These are phyloP conservation scores for Brachypalpus laphriformis DNA, from an alignment of 2,888 invertebrate genomes.

Conservation along the genomic window DNA sequence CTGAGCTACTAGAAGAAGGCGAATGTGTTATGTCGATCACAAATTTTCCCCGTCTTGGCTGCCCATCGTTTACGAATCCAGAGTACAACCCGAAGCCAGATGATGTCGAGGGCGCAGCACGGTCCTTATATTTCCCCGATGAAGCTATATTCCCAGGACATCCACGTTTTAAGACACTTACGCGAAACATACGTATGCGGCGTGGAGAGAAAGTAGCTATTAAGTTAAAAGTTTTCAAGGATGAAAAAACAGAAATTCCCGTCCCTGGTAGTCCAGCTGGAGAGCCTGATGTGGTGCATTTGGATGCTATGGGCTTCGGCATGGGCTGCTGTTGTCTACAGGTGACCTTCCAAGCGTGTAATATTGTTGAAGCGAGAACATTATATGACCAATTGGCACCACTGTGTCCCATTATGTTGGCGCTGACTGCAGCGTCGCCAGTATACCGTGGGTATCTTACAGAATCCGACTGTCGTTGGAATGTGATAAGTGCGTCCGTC, in stretches of 20 bases:
- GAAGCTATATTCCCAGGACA: conserved; percentile 97
- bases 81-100: conserved; percentile 86
- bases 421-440: conserved; percentile 98
- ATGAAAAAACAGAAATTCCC: conserved; percentile 92
- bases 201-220: conserved; percentile 98
- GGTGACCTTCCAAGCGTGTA: conserved; percentile 96
- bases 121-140: conserved; percentile 96
- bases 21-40: conserved; percentile 96
- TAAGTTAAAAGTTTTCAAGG: conserved; percentile 97
- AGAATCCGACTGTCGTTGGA: conserved; percentile 99
- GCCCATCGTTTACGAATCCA: conserved; percentile 94
- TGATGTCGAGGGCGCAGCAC: conserved; percentile 89
- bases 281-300: conserved; percentile 95
- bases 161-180: conserved; percentile 96
- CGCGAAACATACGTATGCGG: conserved; percentile 95
- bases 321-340: conserved; percentile 99
- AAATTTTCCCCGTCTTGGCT: conserved; percentile 96
- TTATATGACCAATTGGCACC: conserved; percentile 99
- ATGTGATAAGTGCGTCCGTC: conserved; percentile 97
- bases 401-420: conserved; percentile 98
- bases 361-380: conserved; percentile 96
- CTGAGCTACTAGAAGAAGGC: conserved; percentile 88
- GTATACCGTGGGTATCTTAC: conserved; percentile 96
- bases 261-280: conserved; percentile 91
- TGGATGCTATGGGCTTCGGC: conserved; percentile 99